These are phyloP conservation scores for Ctenicera cuprea DNA, from an alignment of 2,888 invertebrate genomes.

Conservation along the genomic window DNA sequence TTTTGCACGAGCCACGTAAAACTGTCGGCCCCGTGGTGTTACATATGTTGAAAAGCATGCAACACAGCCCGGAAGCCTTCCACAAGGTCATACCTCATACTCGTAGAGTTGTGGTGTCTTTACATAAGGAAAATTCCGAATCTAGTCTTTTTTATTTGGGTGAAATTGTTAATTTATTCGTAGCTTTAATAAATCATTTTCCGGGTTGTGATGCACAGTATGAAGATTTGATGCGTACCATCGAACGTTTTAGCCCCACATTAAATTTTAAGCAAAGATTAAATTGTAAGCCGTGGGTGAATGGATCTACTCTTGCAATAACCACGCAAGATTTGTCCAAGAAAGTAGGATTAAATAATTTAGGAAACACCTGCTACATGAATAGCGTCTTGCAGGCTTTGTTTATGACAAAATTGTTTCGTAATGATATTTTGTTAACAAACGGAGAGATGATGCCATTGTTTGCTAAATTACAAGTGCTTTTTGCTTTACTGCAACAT, in stretches of 20 bases:
- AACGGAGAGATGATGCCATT: slow-evolving; percentile 76
- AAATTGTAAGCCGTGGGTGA: slow-evolving; percentile 70
- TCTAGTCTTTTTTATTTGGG: slow-evolving; percentile 73
- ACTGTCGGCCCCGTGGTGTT: slow-evolving; percentile 79
- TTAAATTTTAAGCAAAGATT: slow-evolving; percentile 65
- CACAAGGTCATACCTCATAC: slow-evolving; percentile 77
- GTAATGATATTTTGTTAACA: slow-evolving; percentile 79
- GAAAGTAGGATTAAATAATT: slow-evolving; percentile 86
- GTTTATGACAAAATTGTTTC: slow-evolving; percentile 87
- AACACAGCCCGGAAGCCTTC: slow-evolving; percentile 78
- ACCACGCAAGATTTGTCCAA: slow-evolving; percentile 66
- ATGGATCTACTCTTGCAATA: slow-evolving; percentile 60
- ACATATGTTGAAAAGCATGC: slow-evolving; percentile 78
- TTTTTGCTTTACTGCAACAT: slow-evolving; percentile 84
- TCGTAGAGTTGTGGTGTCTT: slow-evolving; percentile 72
- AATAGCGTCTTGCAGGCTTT: slow-evolving; percentile 91
- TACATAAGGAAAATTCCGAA: slow-evolving; percentile 77
- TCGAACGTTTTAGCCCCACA: slow-evolving; percentile 65
- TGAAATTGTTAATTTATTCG: slow-evolving; percentile 77
- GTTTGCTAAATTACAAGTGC: slow-evolving; percentile 78
- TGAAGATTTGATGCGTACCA: slow-evolving; percentile 65
- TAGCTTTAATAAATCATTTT: slow-evolving; percentile 75
- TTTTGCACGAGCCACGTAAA: slow-evolving; percentile 75
- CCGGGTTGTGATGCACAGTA: slow-evolving; percentile 68
- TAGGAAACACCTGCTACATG: slow-evolving; percentile 94